phyloP scores from a whole-genome alignment of 2,113 vertebrate genomes.

The Diphyllodes magnificus region DNA sequence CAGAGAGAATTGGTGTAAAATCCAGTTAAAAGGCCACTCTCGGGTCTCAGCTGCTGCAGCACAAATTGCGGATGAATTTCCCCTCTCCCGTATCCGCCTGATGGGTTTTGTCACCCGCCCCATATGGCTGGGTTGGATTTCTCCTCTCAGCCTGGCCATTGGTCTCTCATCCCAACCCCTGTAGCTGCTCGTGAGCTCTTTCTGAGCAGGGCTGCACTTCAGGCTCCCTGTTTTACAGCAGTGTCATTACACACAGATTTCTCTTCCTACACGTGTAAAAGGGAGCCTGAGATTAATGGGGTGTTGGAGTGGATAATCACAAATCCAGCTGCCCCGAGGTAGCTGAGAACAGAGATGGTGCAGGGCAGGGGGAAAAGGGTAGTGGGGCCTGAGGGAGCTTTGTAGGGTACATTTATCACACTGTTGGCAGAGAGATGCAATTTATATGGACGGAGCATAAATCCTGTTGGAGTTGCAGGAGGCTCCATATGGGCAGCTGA shows the following conservation, averaged over 20 bases:
- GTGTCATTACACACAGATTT: background rate
- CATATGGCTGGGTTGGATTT: constrained; percentile 25
- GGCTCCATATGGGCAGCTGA: background rate
- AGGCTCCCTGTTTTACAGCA: constrained; percentile 11
- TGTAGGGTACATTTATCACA: background rate
- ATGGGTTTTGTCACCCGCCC: constrained; percentile 19
- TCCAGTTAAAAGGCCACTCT: constrained; percentile 52
- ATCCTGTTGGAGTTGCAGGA: background rate
- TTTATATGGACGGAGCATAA: constrained; percentile 27
- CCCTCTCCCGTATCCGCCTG: background rate
- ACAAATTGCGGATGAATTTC: constrained; percentile 35
- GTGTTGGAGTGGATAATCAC: constrained; percentile 21
- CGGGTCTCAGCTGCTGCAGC: constrained; percentile 23
- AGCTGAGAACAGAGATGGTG: constrained; percentile 21
- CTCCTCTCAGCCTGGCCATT: background rate
- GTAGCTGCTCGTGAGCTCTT: background rate
- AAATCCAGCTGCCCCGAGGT: constrained; percentile 55
- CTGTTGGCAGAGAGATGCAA: constrained; percentile 16
- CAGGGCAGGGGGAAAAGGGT: constrained; percentile 6
- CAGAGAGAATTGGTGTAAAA: constrained; percentile 60
- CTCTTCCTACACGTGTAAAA: constrained; percentile 11
- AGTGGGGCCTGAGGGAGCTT: constrained; percentile 22
- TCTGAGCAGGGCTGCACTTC: background rate
- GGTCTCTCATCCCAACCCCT: background rate
- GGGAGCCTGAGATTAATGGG: constrained; percentile 38